Percentiles rank a stretch among this genome's conserved stretches.
Conservation (phyloP, 1,140 invertebrate genomes). For the Venustaconcha ellipsiformis region DNA sequence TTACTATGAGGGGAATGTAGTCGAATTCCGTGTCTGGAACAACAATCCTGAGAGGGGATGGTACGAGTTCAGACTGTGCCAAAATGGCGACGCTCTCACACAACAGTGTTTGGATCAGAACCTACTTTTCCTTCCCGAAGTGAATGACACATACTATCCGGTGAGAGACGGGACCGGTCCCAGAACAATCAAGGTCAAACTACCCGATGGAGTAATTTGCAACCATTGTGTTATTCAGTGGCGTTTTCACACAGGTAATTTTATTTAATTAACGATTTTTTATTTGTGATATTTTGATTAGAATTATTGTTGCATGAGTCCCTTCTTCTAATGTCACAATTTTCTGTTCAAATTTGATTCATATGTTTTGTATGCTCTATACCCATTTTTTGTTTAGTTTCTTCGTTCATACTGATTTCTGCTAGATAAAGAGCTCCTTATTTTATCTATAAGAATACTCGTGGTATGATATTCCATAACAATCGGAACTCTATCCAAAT, state of each 20-base stretch:
- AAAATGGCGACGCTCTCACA: not conserved
- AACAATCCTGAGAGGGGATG: slow-evolving; percentile 23
- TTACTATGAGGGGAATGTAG: slow-evolving; percentile 22
- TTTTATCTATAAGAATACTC: no score
- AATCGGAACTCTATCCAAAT: no score
- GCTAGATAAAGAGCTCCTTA: no score
- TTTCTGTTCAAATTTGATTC: no score
- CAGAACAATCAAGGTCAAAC: slow-evolving; percentile 21
- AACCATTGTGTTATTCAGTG: slow-evolving; percentile 25
- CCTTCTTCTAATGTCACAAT: no score
- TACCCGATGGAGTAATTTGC: slow-evolving; percentile 27
- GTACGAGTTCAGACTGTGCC: slow-evolving; percentile 28
- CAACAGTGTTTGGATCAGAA: slow-evolving; percentile 18
- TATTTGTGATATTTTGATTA: no score
- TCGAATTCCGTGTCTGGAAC: slow-evolving; percentile 26
- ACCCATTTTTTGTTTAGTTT: no score
- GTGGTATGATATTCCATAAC: no score
- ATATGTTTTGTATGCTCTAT: no score
- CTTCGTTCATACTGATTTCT: no score
- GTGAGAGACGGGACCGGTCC: slow-evolving; percentile 13
- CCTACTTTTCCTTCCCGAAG: slow-evolving; percentile 9
- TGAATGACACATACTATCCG: slow-evolving; percentile 1
- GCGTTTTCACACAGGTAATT: slow-evolving; percentile 29
- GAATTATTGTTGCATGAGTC: no score
- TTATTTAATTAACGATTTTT: not conserved